These are phyloP conservation scores for Drosophila varians DNA, from an alignment of 1,140 invertebrate genomes.

Conservation along the genomic window DNA sequence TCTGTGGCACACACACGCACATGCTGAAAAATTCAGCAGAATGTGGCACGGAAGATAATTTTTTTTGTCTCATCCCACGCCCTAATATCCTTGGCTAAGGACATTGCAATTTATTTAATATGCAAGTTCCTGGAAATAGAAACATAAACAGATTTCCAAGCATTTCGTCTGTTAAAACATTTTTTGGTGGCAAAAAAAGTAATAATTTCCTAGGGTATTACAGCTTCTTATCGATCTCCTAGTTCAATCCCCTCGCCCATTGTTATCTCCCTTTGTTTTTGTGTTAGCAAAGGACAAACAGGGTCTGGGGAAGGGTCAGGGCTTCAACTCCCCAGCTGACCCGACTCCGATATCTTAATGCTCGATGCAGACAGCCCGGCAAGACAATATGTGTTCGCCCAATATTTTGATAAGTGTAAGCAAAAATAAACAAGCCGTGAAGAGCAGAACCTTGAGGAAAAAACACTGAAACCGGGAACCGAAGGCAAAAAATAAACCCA, in stretches of 20 bases:
- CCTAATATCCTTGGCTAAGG: not conserved
- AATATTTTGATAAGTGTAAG: slow-evolving; percentile 82
- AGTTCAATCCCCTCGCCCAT: not conserved
- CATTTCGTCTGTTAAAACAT: not conserved
- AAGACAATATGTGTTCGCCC: slow-evolving; percentile 70
- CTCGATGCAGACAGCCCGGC: slow-evolving; percentile 48
- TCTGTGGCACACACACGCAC: slow-evolving; percentile 24
- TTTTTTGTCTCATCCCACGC: slow-evolving; percentile 13
- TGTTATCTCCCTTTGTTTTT: slow-evolving; percentile 22
- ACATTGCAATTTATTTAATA: not conserved
- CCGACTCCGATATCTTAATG: slow-evolving; percentile 66
- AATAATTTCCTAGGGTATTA: slow-evolving; percentile 9
- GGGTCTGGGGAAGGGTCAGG: slow-evolving; percentile 17
- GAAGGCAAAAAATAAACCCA: slow-evolving; percentile 29
- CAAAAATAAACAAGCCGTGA: slow-evolving; percentile 77
- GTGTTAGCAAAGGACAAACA: slow-evolving; percentile 17
- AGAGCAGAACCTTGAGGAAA: slow-evolving; percentile 27
- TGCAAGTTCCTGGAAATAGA: not conserved
- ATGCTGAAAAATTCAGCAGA: slow-evolving; percentile 59
- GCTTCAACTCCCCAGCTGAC: slow-evolving; percentile 21
- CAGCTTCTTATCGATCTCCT: slow-evolving; percentile 10
- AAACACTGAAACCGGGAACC: slow-evolving; percentile 33
- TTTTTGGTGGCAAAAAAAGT: not conserved
- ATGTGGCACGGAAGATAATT: slow-evolving; percentile 52
- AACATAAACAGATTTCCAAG: not conserved